Percentiles rank a stretch among this genome's conserved stretches.
phyloP scores from a whole-genome alignment of 2,888 invertebrate species.

The Aphodius granarius region DNA sequence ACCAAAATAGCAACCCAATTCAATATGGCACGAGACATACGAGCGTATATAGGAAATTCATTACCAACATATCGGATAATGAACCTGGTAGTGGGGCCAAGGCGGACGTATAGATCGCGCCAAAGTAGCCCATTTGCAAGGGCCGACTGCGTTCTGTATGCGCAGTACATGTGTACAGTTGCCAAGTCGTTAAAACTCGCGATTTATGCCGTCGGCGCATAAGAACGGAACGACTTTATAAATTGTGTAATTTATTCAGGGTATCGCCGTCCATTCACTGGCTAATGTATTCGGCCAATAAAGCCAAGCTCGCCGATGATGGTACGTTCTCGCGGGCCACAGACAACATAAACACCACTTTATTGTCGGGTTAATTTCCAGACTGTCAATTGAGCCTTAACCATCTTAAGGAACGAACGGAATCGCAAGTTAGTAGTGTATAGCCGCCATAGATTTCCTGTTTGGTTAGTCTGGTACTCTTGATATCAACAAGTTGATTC shows the following conservation, averaged over 20 bases:
- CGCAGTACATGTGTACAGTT: background rate
- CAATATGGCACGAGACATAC: background rate
- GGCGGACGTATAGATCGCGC: background rate
- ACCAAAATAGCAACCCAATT: background rate
- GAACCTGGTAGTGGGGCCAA: constrained; percentile 11
- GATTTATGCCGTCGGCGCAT: constrained; percentile 18
- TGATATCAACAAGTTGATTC: background rate
- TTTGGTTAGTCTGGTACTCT: background rate
- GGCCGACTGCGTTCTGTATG: background rate
- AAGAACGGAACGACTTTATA: constrained; percentile 33
- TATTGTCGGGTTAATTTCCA: background rate
- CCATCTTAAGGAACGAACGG: background rate
- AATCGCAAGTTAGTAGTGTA: background rate
- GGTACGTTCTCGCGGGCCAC: background rate
- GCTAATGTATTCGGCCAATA: constrained; percentile 12
- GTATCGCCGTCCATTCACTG: constrained; percentile 25
- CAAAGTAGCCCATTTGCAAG: background rate
- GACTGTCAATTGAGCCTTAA: background rate
- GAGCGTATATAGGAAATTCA: constrained; percentile 11
- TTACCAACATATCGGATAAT: constrained; percentile 13
- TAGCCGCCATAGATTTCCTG: background rate
- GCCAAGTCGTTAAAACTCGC: constrained; percentile 15
- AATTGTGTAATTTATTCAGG: constrained; percentile 33
- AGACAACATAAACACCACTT: background rate
- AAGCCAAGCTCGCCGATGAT: constrained; percentile 6